Conservation (phyloP, 2,888 invertebrate species). For the Tetragonula carbonaria region DNA sequence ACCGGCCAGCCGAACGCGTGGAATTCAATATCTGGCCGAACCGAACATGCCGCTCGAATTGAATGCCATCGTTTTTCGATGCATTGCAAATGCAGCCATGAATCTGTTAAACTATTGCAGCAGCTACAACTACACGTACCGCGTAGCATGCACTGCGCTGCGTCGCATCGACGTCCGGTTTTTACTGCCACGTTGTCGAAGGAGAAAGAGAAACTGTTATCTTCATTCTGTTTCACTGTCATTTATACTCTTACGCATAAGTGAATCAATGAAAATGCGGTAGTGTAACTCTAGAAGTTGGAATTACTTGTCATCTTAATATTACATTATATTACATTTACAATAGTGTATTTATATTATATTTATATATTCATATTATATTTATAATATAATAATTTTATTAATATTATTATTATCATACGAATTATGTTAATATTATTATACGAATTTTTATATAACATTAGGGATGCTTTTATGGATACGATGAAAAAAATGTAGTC, state of each 20-base stretch:
- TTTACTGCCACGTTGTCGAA: conserved; percentile 11
- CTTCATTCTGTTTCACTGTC: conserved; percentile 21
- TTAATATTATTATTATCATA: no score
- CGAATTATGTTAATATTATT: no score
- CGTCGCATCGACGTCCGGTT: not conserved
- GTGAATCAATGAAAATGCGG: no score
- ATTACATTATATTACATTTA: no score
- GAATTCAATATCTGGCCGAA: conserved; percentile 67
- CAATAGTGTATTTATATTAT: no score
- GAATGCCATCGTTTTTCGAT: conserved; percentile 71
- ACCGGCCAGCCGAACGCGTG: conserved; percentile 36
- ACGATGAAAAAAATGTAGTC: no score
- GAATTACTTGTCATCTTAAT: no score
- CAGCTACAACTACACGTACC: conserved; percentile 28
- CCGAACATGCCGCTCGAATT: conserved; percentile 60
- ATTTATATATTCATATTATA: no score
- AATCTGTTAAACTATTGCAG: conserved; percentile 67
- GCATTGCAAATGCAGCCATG: conserved; percentile 72
- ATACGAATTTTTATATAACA: no score
- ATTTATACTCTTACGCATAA: not conserved
- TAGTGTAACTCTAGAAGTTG: not conserved
- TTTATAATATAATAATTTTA: no score
- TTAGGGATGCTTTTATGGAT: no score
- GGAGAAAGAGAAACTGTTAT: not conserved
- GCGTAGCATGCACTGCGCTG: not conserved